Percentiles rank a stretch among this genome's conserved stretches.
Evolutionary conservation across 2,888 invertebrate genomes (phyloP).

Genomic region (Branchinecta sandiegonensis): DNA sequence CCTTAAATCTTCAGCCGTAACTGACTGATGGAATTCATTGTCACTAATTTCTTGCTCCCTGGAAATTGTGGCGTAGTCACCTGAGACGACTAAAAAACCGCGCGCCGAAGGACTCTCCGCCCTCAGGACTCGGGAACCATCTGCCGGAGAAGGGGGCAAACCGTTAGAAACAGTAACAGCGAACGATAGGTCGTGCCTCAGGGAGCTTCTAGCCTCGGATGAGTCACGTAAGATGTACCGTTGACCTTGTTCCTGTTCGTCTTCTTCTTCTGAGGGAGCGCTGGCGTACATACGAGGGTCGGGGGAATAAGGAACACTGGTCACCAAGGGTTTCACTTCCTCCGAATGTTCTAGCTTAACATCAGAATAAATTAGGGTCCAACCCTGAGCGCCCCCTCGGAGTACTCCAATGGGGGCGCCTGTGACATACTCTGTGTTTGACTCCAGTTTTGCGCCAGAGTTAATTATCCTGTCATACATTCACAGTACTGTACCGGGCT

Average conservation of each 20-base stretch:
- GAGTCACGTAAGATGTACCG: neutral
- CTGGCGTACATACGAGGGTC: neutral
- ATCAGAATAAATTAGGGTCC: slow-evolving; percentile 4
- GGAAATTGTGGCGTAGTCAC: neutral
- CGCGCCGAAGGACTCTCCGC: slow-evolving; percentile 11
- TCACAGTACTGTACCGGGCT: neutral
- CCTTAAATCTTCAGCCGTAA: slow-evolving; percentile 7
- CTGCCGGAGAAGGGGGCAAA: slow-evolving; percentile 14
- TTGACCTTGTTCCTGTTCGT: neutral
- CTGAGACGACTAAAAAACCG: slow-evolving; percentile 6
- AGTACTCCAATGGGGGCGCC: slow-evolving; percentile 10
- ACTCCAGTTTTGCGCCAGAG: neutral
- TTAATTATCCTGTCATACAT: neutral
- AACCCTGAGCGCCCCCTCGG: slow-evolving; percentile 8
- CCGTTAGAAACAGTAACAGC: neutral
- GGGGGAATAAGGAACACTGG: neutral
- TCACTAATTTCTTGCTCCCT: slow-evolving; percentile 9
- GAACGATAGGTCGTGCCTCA: slow-evolving; percentile 12
- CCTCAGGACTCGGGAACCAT: neutral
- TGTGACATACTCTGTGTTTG: neutral
- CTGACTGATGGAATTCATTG: slow-evolving; percentile 9
- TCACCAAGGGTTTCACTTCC: neutral
- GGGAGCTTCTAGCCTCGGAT: neutral
- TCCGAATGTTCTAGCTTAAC: neutral
- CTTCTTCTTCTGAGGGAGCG: neutral